Conservation (phyloP, 2,888 invertebrate species). For the Tupiocoris notatus region DNA sequence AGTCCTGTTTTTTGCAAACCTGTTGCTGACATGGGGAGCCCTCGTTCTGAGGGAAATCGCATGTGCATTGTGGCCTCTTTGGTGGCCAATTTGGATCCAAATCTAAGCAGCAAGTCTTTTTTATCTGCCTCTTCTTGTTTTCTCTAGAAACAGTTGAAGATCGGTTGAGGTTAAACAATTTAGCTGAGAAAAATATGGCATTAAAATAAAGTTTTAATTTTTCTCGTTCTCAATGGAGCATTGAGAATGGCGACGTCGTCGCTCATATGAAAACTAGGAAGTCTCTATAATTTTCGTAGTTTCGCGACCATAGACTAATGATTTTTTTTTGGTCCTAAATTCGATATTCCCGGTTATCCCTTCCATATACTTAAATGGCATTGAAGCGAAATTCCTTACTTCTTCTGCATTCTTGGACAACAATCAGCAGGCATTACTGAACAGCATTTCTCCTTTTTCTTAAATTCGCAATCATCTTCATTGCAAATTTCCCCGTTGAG, state of each 20-base stretch:
- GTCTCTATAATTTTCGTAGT: too few species aligned
- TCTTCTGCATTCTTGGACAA: slow-evolving; percentile 27
- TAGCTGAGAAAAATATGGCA: too few species aligned
- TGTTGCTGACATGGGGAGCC: slow-evolving; percentile 10
- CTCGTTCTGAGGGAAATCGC: slow-evolving; percentile 17
- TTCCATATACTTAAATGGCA: too few species aligned
- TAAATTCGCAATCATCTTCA: slow-evolving; percentile 22
- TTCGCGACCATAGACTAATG: too few species aligned
- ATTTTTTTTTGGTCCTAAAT: too few species aligned
- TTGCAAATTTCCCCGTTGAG: slow-evolving; percentile 25
- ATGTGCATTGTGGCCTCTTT: slow-evolving; percentile 20
- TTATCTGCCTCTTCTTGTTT: slow-evolving; percentile 34
- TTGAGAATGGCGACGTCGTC: too few species aligned
- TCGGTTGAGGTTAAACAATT: too few species aligned
- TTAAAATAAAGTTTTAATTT: too few species aligned
- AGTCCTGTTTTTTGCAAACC: slow-evolving; percentile 4
- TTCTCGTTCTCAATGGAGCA: too few species aligned
- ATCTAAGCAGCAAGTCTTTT: slow-evolving; percentile 21
- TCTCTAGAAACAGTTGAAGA: too few species aligned
- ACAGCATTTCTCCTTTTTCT: slow-evolving; percentile 21
- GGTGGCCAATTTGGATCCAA: slow-evolving; percentile 41
- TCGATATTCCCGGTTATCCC: too few species aligned
- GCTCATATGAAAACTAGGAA: too few species aligned
- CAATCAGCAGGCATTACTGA: neutral
- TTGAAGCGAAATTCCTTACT: slow-evolving; percentile 6